Evolutionary conservation across 2,113 vertebrate genomes (phyloP), one percentile per base, ranked within the genome.

Genomic region (Microtus montanus): DNA sequence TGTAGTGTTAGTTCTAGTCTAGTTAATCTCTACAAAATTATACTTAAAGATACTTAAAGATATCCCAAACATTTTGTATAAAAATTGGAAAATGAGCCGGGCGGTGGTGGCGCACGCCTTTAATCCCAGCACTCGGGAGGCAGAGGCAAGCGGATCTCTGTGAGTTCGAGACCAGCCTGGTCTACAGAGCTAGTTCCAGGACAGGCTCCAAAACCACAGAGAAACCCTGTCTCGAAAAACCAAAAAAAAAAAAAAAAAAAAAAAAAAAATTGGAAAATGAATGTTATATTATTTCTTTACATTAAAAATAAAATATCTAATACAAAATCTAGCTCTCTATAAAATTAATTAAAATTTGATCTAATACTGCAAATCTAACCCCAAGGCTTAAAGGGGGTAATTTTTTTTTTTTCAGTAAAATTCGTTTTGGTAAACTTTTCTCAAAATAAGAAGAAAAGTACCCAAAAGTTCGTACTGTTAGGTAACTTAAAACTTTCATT

Each of bases 391-490:
- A 74, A 63, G 80, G 9, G n/a, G 44, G 5, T 91, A 86, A 91
- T 41, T 87, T 93, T 93, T 93, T 93, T 93, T 93, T 93, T 20
- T 54, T 41, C n/a, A 83, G 6, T 92, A 90, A 82, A 92, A 80
- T 64, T 68, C 2, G 87, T 68, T 84, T 90, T 87, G 7, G 26
- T 87, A 71, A 80, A 5, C 54, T 79, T 93, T 92, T 89, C 41
- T 88, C 41, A 44, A 92, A 80, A 41, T 70, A 89, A 33, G 22
- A 89, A 33, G 22, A 73, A 64, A 89, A 80, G 22, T 64, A 66
- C 20, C 20, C 58, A 26, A 58, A 95, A 73, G 3, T 30, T 92
- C 61, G 52, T 7, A 17, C 64, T 85, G 52, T 70, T 96, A 82
- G 8, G 9, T 92, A 94, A 75, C 52, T 44, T 84, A 52, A 7